Conservation (phyloP, 2,888 invertebrate species). For the Drosophila hamatofila region DNA sequence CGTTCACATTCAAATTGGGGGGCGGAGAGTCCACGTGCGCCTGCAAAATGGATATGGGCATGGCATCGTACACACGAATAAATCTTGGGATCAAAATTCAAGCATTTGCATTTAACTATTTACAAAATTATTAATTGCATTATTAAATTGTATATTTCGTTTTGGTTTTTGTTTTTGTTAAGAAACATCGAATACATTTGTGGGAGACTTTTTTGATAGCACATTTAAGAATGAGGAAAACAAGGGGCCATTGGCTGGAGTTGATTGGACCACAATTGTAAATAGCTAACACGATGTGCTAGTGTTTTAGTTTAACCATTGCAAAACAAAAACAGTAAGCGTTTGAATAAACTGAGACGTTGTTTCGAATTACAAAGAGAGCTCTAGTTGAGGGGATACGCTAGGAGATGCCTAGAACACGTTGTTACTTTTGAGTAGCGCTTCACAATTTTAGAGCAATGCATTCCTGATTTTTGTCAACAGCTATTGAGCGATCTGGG, state of each 20-base stretch:
- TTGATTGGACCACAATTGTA: constrained; percentile 40
- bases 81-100: constrained; percentile 66
- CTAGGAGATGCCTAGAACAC: background rate
- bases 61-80: constrained; percentile 49
- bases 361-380: background rate
- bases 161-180: constrained; percentile 40
- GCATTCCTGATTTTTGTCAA: background rate
- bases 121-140: constrained; percentile 72
- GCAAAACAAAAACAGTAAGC: constrained; percentile 71
- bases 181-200: constrained; percentile 72
- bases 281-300: constrained; percentile 17
- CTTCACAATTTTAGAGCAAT: background rate
- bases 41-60: constrained; percentile 33
- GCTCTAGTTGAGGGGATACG: background rate
- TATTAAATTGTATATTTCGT: background rate
- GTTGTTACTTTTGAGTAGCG: background rate
- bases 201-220: constrained; percentile 56
- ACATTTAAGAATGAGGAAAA: constrained; percentile 30
- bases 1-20: constrained; percentile 70
- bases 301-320: constrained; percentile 71
- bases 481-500: too few relatives aligned
- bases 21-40: constrained; percentile 35
- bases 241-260: constrained; percentile 27
- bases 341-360: background rate
- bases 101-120: constrained; percentile 72